Evolutionary conservation across 2,888 invertebrate species (phyloP).

Genomic region (Apeira syringaria): DNA sequence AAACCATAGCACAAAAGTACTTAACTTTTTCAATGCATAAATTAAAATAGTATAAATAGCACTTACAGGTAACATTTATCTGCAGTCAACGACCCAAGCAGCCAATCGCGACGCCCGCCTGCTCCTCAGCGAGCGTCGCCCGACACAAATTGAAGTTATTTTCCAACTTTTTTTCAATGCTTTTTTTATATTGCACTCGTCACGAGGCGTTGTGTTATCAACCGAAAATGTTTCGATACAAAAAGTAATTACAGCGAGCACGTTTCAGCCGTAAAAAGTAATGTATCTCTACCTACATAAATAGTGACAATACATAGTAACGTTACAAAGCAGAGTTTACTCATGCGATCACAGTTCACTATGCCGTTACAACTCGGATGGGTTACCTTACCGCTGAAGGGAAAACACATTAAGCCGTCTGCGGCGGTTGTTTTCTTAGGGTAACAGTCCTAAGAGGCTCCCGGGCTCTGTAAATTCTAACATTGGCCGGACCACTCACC

Average conservation of each 20-base stretch:
- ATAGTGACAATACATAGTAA: too few relatives aligned
- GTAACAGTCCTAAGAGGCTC: too few relatives aligned
- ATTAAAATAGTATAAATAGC: conserved; percentile 9
- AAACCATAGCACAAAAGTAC: too few relatives aligned
- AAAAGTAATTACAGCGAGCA: conserved; percentile 32
- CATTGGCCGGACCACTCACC: too few relatives aligned
- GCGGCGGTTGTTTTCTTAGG: too few relatives aligned
- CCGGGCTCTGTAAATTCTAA: too few relatives aligned
- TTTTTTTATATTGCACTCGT: conserved; percentile 28
- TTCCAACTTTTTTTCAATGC: conserved; percentile 44
- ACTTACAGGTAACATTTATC: conserved; percentile 34
- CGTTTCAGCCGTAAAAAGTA: conserved; percentile 32
- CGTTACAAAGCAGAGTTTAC: too few relatives aligned
- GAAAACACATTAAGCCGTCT: too few relatives aligned
- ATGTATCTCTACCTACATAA: not conserved
- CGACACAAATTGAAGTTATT: conserved; percentile 68
- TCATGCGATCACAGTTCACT: too few relatives aligned
- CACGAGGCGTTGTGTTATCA: conserved; percentile 49
- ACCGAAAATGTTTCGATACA: conserved; percentile 34
- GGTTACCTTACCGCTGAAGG: too few relatives aligned
- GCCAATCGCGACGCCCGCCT: conserved; percentile 52
- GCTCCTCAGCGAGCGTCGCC: conserved; percentile 59
- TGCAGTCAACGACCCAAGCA: conserved; percentile 65
- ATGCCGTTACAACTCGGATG: too few relatives aligned
- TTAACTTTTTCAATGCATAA: too few relatives aligned